Evolutionary conservation across 2,797 vertebrate species (phyloP).

Genomic region (Cephalopachus bancanus): DNA sequence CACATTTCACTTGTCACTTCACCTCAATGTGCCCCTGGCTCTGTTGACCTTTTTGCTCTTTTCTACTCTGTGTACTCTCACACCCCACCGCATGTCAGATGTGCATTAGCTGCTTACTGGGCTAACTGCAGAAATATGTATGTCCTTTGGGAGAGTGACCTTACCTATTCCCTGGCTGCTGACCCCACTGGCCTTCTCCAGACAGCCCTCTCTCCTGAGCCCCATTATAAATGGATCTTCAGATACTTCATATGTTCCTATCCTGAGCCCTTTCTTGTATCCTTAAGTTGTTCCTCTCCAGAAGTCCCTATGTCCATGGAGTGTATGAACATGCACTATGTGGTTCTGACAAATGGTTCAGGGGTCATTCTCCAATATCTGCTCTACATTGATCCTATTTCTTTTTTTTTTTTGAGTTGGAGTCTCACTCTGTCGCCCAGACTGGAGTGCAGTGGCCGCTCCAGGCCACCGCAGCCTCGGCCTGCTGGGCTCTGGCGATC

Average conservation of each 20-base stretch:
- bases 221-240: not conserved
- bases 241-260: not conserved
- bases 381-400: not conserved
- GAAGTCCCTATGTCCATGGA: not conserved
- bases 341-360: not conserved
- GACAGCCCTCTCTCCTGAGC: not conserved
- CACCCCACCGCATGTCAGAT: accelerated
- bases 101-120: not conserved
- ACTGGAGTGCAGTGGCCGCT: too few species aligned
- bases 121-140: accelerated
- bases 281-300: not conserved
- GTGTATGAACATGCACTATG: too few species aligned
- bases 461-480: too few species aligned
- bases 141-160: not conserved
- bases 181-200: not conserved
- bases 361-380: not conserved
- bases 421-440: too few species aligned
- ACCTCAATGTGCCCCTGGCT: accelerated
- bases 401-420: too few species aligned
- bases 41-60: not conserved
- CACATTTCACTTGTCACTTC: accelerated
- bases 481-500: too few species aligned
- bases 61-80: not conserved
- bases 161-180: not conserved
- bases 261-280: not conserved